Percentiles rank a stretch among this genome's conserved stretches.
Evolutionary conservation across 2,113 vertebrate genomes (phyloP).

Genomic region (Odontesthes bonariensis): DNA sequence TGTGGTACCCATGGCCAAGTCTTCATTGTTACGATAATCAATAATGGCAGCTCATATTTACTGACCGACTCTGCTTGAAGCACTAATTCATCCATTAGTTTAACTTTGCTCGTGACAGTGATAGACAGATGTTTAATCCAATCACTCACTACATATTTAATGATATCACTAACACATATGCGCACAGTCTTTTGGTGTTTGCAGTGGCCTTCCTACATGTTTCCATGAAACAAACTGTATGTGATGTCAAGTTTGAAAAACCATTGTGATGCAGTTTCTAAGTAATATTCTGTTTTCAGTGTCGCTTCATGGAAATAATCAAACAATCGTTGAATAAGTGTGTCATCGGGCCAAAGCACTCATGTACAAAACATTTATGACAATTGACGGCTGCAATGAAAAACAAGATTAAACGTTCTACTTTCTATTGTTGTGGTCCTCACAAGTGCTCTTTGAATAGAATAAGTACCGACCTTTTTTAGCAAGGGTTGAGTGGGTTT

Average conservation of each 20-base stretch:
- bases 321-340: conserved; percentile 10
- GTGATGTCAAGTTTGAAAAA: background rate
- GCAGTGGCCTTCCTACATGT: background rate
- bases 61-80: background rate
- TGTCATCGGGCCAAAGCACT: background rate
- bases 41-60: background rate
- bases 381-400: conserved; percentile 52
- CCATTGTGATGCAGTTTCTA: conserved; percentile 7
- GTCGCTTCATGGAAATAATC: conserved; percentile 39
- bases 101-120: background rate
- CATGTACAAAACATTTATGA: conserved; percentile 43
- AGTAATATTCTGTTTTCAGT: conserved; percentile 21
- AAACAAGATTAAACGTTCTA: conserved; percentile 46
- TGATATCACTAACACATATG: background rate
- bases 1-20: background rate
- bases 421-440: conserved; percentile 31
- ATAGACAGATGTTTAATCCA: background rate
- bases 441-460: conserved; percentile 38
- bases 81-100: background rate
- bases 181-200: background rate
- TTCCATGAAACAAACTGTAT: background rate
- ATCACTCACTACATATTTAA: background rate
- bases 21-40: background rate
- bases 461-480: conserved; percentile 44
- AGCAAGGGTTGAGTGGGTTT: conserved; percentile 89